A percentile compares a stretch with the other conserved stretches of the same genome.
phyloP scores from a whole-genome alignment of 2,113 vertebrate species.

The Oplegnathus fasciatus region DNA sequence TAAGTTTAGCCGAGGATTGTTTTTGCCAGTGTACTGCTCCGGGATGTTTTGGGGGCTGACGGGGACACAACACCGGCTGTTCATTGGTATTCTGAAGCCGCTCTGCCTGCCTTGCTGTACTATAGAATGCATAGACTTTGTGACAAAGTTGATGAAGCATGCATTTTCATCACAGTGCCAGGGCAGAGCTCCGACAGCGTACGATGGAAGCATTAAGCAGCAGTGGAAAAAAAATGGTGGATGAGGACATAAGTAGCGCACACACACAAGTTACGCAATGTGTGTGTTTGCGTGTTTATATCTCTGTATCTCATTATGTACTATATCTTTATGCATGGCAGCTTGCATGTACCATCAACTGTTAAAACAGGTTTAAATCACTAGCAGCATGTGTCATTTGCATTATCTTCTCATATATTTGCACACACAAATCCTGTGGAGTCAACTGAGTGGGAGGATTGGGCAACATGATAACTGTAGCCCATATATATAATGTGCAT shows the following conservation, averaged over 20 bases:
- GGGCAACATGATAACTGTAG: background rate
- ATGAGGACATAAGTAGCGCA: slow-evolving; percentile 24
- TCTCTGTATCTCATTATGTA: background rate
- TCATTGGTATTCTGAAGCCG: slow-evolving; percentile 69
- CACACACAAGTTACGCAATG: slow-evolving; percentile 20
- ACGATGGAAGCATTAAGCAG: slow-evolving; percentile 40
- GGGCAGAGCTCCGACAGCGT: slow-evolving; percentile 32
- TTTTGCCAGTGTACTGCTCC: slow-evolving; percentile 32
- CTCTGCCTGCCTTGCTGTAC: slow-evolving; percentile 52
- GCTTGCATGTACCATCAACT: background rate
- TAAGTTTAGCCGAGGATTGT: slow-evolving; percentile 45
- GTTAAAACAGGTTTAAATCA: background rate
- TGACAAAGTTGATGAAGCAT: slow-evolving; percentile 80
- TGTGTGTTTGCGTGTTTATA: slow-evolving; percentile 10
- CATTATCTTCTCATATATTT: background rate
- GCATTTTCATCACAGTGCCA: slow-evolving; percentile 67
- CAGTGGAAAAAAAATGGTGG: slow-evolving; percentile 18
- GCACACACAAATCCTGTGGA: background rate
- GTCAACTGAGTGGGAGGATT: slow-evolving; percentile 5
- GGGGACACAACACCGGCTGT: slow-evolving; percentile 25
- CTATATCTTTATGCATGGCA: slow-evolving; percentile 4
- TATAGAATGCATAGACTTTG: slow-evolving; percentile 76
- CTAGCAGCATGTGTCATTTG: background rate
- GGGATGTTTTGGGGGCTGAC: slow-evolving; percentile 53
- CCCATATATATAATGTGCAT: background rate